Base-by-base conservation (phyloP, 1,140 invertebrate genomes). In the Hylaeus volcanicus region DNA sequence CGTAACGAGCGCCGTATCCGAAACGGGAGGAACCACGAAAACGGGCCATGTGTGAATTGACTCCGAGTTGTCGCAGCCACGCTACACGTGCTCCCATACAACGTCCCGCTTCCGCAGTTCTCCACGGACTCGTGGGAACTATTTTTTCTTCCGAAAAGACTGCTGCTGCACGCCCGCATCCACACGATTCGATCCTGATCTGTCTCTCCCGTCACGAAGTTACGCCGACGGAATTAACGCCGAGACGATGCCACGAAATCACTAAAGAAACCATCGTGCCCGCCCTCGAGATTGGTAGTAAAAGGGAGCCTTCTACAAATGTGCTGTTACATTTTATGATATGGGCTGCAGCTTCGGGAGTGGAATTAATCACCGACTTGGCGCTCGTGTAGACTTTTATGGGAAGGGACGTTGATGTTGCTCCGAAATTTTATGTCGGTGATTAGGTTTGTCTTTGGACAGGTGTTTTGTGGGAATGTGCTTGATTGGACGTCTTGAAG, bases 41-140 rank as follows among this genome's bases (percentile, higher is more conserved):
- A 74, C 75, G 63, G 61, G 83, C 84, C 84, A 86, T 83, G 81
- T 86, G 85, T 76, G 85, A 83, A 82, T 76, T 61, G 60, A 72
- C 74, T 86, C 76, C 74, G 76, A 80, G 75, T 15, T 66, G 66
- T 83, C 61, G 63, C 70, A 80, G 73, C 69, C 45, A 58, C 37
- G 56, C 60, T 70, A n/a, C 76, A 75, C 84, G 72, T 79, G 81
- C 81, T 76, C 51, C 51, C 37, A 55, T 15, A 51, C 26, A 26
- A 26, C 75, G 26, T 75, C 75, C 81, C 71, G 63, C 71, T 74
- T 63, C 65, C 55, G 71, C 78, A 72, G 65, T 78, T 79, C 65
- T 53, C 51, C 45, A 48, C 45, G 60, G 9, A 55, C 74, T 77
- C 84, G 85, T 86, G 85, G 84, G 85, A 86, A 86, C 75, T 81